Evolutionary conservation across 2,113 vertebrate genomes (phyloP), one percentile per base, ranked within the genome.

Genomic region (Antennarius striatus): DNA sequence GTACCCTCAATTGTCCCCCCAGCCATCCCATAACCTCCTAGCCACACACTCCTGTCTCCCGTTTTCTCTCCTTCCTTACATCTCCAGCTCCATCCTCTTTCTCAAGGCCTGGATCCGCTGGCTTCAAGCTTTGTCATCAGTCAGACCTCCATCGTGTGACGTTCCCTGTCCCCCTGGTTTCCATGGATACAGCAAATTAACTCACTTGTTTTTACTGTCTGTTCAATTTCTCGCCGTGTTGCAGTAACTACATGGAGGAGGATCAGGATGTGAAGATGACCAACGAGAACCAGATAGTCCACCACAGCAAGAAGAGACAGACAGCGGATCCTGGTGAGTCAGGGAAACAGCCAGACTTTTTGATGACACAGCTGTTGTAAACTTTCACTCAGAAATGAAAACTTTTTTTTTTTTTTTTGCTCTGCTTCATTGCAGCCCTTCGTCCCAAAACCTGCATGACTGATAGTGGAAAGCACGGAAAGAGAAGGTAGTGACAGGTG

Each of bases 231-330:
- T 77, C 56, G 4, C 29, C 77, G 79, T 79, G 54, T 68, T 78
- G 1, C 88, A 99, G 97, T 73, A 94, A 93, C 47, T 93, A 93
- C 2, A 88, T 93, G 61, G 96, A 95, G 59, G 96, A 95, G 79
- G 97, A 97, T 74, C 98, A 99, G 90, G 98, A 99, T 40, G 95
- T 99, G 67, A 96, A 93, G 86, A 94, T 99, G 96, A 96, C 93
- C 84, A 96, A 99, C 13, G 96, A 99, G 71, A 97, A 97, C 78
- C 94, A 96, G 81, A 84, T 98, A 15, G 81, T 99, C 54, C 92
- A 93, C 67, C 95, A 88, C 82, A 94, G 79, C 84, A 96, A 93
- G 74, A 95, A 92, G 86, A 95, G 94, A 56, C 94, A 90, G 70
- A 88, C 75, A 0, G 95, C 93, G 28, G 96, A 98, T 83, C 98